Conservation (phyloP, 64 coral and sea anemone species). For the Dendronephthya gigantea region DNA sequence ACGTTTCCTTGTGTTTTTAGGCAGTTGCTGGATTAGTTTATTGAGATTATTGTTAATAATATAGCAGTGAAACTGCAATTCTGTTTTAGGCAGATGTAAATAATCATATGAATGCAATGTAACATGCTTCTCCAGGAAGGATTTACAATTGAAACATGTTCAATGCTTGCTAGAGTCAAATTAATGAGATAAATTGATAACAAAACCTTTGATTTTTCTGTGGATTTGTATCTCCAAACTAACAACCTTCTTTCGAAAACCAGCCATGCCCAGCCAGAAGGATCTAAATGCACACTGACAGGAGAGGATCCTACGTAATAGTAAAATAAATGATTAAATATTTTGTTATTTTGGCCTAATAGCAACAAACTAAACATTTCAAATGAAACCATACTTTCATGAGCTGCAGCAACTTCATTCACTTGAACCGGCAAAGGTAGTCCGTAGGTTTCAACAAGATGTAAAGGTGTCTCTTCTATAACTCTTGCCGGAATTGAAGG, state of each 20-base stretch:
- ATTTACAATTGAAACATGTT: too few relatives aligned
- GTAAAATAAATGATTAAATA: background rate
- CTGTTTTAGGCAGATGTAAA: too few relatives aligned
- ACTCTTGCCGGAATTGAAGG: slow-evolving; percentile 46
- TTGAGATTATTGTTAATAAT: too few relatives aligned
- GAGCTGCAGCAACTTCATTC: slow-evolving; percentile 49
- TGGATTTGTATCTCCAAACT: slow-evolving; percentile 66
- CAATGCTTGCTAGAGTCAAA: too few relatives aligned
- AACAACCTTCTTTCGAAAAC: slow-evolving; percentile 63
- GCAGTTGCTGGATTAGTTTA: too few relatives aligned
- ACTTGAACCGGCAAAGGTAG: slow-evolving; percentile 83
- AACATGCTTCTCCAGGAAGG: too few relatives aligned
- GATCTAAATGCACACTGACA: slow-evolving; percentile 64
- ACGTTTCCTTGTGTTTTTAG: too few relatives aligned
- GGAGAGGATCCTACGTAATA: slow-evolving; percentile 35
- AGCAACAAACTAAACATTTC: background rate
- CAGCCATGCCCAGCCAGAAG: slow-evolving; percentile 92
- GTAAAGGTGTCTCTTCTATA: slow-evolving; percentile 61
- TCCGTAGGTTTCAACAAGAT: slow-evolving; percentile 73
- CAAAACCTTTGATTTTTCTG: slow-evolving; percentile 63
- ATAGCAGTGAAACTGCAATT: too few relatives aligned
- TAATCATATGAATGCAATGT: too few relatives aligned
- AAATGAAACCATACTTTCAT: slow-evolving; percentile 49
- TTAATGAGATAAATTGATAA: too few relatives aligned
- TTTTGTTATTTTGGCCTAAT: too few relatives aligned